These are phyloP conservation scores for Colossoma macropomum DNA, from an alignment of 2,113 vertebrate species.

Conservation along the genomic window DNA sequence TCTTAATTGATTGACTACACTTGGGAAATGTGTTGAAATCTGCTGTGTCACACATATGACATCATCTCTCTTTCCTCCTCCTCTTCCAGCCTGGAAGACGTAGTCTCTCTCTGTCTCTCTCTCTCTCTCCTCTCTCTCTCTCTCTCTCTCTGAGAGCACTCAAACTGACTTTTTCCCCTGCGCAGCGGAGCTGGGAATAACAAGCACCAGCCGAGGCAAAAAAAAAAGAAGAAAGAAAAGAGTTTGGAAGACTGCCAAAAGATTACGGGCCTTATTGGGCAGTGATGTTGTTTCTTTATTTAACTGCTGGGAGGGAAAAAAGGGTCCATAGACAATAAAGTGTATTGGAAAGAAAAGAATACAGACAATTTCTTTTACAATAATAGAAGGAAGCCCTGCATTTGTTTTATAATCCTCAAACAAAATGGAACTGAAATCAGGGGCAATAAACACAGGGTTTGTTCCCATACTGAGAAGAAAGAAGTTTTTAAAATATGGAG, in stretches of 20 bases:
- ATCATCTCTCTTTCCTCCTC: constrained; percentile 36
- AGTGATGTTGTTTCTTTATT: constrained; percentile 58
- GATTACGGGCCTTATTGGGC: constrained; percentile 56
- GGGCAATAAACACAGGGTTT: constrained; percentile 27
- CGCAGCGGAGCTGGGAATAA: constrained; percentile 47
- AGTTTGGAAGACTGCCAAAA: constrained; percentile 60
- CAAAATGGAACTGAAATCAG: constrained; percentile 50
- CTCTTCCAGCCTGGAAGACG: constrained; percentile 58
- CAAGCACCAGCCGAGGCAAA: constrained; percentile 43
- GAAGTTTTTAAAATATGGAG: constrained; percentile 29
- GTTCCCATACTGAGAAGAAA: constrained; percentile 41
- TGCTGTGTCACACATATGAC: constrained; percentile 52
- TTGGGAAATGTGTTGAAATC: neutral
- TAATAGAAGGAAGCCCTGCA: constrained; percentile 54
- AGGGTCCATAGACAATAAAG: constrained; percentile 44
- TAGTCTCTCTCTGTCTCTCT: constrained; percentile 58
- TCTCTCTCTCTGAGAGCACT: constrained; percentile 35
- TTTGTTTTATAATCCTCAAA: constrained; percentile 57
- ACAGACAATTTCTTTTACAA: constrained; percentile 51
- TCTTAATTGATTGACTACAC: no score
- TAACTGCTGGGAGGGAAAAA: constrained; percentile 38
- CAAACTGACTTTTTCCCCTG: constrained; percentile 55
- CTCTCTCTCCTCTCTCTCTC: constrained; percentile 19
- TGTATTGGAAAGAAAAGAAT: constrained; percentile 40
- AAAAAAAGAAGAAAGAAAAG: constrained; percentile 24